A percentile compares a stretch with the other conserved stretches of the same genome.
These are phyloP conservation scores for Tholera decimalis DNA, from an alignment of 2,888 invertebrate species.

Conservation along the genomic window DNA sequence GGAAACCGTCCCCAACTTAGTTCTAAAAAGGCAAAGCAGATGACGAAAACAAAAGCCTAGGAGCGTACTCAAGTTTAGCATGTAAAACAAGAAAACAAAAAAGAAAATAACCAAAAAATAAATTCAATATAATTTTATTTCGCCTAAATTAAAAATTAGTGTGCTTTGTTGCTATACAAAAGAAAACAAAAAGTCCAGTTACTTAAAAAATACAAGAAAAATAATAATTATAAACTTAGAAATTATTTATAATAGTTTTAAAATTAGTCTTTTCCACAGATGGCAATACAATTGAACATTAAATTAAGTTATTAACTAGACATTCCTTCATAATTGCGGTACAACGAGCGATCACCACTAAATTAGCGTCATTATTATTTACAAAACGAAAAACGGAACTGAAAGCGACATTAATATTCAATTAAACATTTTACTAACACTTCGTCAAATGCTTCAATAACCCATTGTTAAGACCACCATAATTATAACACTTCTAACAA, in stretches of 20 bases:
- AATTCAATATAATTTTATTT: slow-evolving; percentile 69
- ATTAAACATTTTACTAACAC: slow-evolving; percentile 31
- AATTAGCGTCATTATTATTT: slow-evolving; percentile 54
- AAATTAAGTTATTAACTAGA: slow-evolving; percentile 69
- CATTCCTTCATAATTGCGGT: slow-evolving; percentile 21
- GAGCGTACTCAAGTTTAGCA: not conserved
- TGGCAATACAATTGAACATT: slow-evolving; percentile 90
- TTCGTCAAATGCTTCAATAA: slow-evolving; percentile 21
- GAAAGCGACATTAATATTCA: slow-evolving; percentile 36
- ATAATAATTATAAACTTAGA: slow-evolving; percentile 70
- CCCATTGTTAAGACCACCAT: not conserved
- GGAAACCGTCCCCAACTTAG: no score
- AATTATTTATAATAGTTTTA: slow-evolving; percentile 78
- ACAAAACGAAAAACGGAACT: slow-evolving; percentile 30
- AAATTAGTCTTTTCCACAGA: slow-evolving; percentile 90
- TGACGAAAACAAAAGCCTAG: no score
- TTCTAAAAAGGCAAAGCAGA: no score
- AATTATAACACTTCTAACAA: not conserved
- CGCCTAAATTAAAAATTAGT: slow-evolving; percentile 66
- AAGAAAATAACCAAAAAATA: slow-evolving; percentile 51
- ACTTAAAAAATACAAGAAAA: slow-evolving; percentile 65
- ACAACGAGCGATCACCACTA: slow-evolving; percentile 29
- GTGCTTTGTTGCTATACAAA: slow-evolving; percentile 65
- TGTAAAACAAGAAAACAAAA: slow-evolving; percentile 4
- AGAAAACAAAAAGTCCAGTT: slow-evolving; percentile 63